These are phyloP conservation scores for Chaetodon auriga DNA, from an alignment of 2,113 vertebrate species.

Conservation along the genomic window DNA sequence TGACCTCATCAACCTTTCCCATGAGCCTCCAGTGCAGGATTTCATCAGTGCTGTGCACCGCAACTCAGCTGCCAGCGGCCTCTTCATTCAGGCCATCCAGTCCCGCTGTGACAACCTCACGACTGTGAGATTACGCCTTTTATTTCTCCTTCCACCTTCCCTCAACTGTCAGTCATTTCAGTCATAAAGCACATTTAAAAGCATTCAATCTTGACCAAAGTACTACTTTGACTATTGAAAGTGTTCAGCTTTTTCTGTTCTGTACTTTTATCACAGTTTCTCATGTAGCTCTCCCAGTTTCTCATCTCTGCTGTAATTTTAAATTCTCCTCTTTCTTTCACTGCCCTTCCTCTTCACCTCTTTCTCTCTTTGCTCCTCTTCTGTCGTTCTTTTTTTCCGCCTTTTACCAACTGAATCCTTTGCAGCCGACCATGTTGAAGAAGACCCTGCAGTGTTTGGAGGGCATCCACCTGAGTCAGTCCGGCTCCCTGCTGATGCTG, in stretches of 20 bases:
- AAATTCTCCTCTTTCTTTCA: neutral
- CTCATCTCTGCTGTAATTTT: neutral
- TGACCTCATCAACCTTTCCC: slow-evolving; percentile 94
- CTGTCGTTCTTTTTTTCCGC: neutral
- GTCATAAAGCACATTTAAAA: neutral
- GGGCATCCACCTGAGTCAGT: slow-evolving; percentile 98
- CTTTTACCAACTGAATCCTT: neutral
- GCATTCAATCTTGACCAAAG: neutral
- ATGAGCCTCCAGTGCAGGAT: slow-evolving; percentile 97
- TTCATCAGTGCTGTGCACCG: slow-evolving; percentile 98
- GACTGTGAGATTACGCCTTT: slow-evolving; percentile 83
- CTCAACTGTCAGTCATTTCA: neutral
- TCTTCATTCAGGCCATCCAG: slow-evolving; percentile 98
- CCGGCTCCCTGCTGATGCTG: slow-evolving; percentile 92
- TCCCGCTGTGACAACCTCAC: slow-evolving; percentile 95
- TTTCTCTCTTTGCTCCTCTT: neutral
- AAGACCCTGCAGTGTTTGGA: slow-evolving; percentile 96
- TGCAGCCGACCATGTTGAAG: slow-evolving; percentile 92
- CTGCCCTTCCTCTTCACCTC: too few species aligned
- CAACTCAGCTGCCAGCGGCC: slow-evolving; percentile 96
- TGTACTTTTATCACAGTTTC: neutral
- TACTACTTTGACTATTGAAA: neutral
- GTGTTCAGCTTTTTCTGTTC: neutral
- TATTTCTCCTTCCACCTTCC: neutral
- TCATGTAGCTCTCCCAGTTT: neutral